A percentile compares a stretch with the other conserved stretches of the same genome.
Conservation (phyloP, 2,888 invertebrate species). For the Bembecia ichneumoniformis region DNA sequence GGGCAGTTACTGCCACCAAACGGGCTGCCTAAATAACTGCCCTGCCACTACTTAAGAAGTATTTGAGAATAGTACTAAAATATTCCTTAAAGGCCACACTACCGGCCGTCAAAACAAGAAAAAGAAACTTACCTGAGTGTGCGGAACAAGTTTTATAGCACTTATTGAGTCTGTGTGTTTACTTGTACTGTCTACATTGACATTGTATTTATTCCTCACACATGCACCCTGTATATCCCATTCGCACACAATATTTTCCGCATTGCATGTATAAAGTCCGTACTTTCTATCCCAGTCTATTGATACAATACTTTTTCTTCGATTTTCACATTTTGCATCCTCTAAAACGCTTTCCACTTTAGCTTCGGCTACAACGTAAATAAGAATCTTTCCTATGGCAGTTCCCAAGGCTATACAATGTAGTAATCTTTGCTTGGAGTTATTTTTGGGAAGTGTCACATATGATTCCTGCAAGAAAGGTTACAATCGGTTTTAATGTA, state of each 20-base stretch:
- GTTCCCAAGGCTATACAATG: slow-evolving; percentile 81
- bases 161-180: slow-evolving; percentile 67
- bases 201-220: slow-evolving; percentile 63
- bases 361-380: slow-evolving; percentile 79
- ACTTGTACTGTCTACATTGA: slow-evolving; percentile 77
- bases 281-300: slow-evolving; percentile 72
- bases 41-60: too few relatives aligned
- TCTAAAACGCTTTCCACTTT: slow-evolving; percentile 73
- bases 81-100: too few relatives aligned
- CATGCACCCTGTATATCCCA: slow-evolving; percentile 68
- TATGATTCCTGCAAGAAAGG: too few relatives aligned
- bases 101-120: background rate
- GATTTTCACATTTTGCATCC: slow-evolving; percentile 50
- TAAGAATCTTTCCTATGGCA: slow-evolving; percentile 76
- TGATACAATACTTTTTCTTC: slow-evolving; percentile 43
- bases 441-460: background rate
- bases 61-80: too few relatives aligned
- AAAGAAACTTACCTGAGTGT: slow-evolving; percentile 45
- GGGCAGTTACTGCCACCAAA: too few relatives aligned
- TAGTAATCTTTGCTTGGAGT: slow-evolving; percentile 8
- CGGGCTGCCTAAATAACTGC: too few relatives aligned
- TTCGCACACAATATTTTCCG: slow-evolving; percentile 65
- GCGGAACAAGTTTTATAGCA: slow-evolving; percentile 74
- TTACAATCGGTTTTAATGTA: too few relatives aligned
- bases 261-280: slow-evolving; percentile 67